Conservation (phyloP, 2,113 vertebrate genomes). For the Boleophthalmus pectinirostris region DNA sequence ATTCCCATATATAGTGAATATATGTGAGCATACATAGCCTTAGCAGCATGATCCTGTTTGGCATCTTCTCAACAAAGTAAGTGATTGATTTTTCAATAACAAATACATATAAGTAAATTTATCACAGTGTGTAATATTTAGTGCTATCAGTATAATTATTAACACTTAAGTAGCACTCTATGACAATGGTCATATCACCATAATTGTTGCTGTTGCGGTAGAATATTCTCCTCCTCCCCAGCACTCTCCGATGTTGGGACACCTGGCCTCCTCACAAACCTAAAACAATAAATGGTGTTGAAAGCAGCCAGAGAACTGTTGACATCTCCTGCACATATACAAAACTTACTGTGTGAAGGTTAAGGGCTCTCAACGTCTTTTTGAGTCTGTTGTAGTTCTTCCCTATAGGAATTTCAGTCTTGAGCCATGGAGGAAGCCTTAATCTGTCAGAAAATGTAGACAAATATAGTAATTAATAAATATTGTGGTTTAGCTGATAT, state of each 20-base stretch:
- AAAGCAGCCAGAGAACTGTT: neutral
- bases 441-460: conserved; percentile 75
- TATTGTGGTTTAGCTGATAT: neutral
- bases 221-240: conserved; percentile 95
- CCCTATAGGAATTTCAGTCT: conserved; percentile 93
- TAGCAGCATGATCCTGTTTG: too few species aligned
- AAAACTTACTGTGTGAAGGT: conserved; percentile 90
- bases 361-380: conserved; percentile 89
- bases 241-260: conserved; percentile 98
- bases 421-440: conserved; percentile 93
- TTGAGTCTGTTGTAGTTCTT: conserved; percentile 96
- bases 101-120: too few species aligned
- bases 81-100: too few species aligned
- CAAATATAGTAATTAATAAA: neutral
- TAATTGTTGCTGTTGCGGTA: conserved; percentile 96
- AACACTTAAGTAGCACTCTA: neutral
- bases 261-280: conserved; percentile 98
- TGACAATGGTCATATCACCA: conserved; percentile 79
- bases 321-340: neutral
- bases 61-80: too few species aligned
- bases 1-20: too few species aligned
- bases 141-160: neutral
- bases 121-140: neutral
- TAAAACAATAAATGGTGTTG: conserved; percentile 43
- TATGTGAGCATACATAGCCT: too few species aligned